Base-by-base conservation (phyloP, 2,113 vertebrate species). In the Elachura formosa region DNA sequence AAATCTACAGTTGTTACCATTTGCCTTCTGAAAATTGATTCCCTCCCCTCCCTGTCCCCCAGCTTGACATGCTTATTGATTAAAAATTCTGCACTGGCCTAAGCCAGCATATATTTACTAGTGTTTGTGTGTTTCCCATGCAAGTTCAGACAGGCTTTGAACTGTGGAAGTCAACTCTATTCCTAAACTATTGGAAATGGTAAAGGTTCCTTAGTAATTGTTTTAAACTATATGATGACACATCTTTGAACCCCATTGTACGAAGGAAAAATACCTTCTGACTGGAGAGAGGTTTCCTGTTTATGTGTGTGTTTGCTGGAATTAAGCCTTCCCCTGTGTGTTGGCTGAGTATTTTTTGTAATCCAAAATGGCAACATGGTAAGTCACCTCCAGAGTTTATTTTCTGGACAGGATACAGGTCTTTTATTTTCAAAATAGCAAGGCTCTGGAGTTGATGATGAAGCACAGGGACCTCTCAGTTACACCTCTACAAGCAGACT, bases 1-100 rank as follows among this genome's bases (percentile, higher is more conserved):
- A 98, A 97, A 97, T 96, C 96, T 97, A 94, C 89, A 93, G 95
- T 97, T 97, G 95, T 97, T 97, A 94, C 96, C 96, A 95, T 98
- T 97, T 97, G 94, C 96, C 96, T 97, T 96, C 96, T 96, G 95
- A 96, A 98, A 97, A 98, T 97, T 97, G 96, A 97, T 97, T 97
- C 96, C 85, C 41, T 68, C 62, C 55, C 89, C 64, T 85, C 72
- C 74, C 84, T 4, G 36, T 96, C 88, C 97, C 52, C 61, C 66
- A 66, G 93, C 79, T 97, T 94, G 96, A 97, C 97, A 95, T 86
- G 52, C 74, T 92, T 97, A 90, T 96, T 97, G 96, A 97, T 97
- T 96, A 95, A 97, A 96, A 97, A 77, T 94, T 95, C 58, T 84
- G 68, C 16, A 36, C 64, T 90, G 91, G 90, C 55, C 94, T 95